A percentile compares a stretch with the other conserved stretches of the same genome.
These are phyloP conservation scores for Muricea muricata DNA, from an alignment of 92 coral and sea anemone species.

Conservation along the genomic window DNA sequence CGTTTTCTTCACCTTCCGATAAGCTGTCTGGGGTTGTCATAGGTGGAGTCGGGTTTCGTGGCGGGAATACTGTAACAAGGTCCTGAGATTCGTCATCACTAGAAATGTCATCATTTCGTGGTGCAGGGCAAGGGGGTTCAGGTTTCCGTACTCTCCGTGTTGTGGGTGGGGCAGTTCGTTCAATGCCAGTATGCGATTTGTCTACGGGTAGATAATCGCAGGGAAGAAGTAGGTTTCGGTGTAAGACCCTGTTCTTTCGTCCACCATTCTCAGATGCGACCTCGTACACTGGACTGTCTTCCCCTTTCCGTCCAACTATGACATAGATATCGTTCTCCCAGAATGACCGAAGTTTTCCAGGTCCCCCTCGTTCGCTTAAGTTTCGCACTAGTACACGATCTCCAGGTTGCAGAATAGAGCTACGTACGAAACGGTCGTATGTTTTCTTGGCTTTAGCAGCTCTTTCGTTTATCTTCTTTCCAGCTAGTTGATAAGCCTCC, in stretches of 20 bases:
- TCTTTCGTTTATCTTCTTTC: not conserved
- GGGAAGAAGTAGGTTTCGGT: no score
- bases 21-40: not conserved
- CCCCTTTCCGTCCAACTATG: not conserved
- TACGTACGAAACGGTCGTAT: not conserved
- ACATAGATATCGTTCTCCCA: not conserved
- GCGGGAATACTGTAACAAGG: not conserved
- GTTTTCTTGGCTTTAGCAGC: not conserved
- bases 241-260: no score
- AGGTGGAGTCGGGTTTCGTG: not conserved
- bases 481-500: not conserved
- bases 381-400: not conserved
- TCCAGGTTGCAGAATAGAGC: not conserved
- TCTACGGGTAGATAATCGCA: not conserved
- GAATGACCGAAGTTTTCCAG: not conserved
- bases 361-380: not conserved
- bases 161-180: not conserved
- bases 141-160: not conserved
- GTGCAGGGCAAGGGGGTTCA: not conserved
- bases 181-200: not conserved
- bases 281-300: not conserved
- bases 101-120: not conserved
- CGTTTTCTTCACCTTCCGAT: no score
- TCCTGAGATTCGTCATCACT: constrained; percentile 6
- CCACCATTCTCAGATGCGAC: no score